Conservation (phyloP, 1,140 invertebrate genomes). For the Ceratosolen solmsi region DNA sequence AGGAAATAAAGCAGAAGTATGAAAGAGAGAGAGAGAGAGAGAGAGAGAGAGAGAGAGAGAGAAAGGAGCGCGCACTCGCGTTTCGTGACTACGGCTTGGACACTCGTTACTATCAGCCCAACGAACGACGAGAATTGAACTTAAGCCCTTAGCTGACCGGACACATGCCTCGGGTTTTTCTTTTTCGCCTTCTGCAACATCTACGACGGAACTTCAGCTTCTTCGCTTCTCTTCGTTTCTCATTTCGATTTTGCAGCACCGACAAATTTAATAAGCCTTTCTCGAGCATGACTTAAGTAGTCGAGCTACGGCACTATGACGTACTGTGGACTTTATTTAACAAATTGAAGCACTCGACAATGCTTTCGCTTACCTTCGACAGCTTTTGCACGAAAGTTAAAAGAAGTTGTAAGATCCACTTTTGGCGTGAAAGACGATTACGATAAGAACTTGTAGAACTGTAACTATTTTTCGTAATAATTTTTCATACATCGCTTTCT, state of each 20-base stretch:
- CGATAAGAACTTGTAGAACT: no score
- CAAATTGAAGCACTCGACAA: neutral
- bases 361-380: neutral
- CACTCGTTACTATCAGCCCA: conserved; percentile 50
- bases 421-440: no score
- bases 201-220: neutral
- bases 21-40: neutral
- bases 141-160: conserved; percentile 41
- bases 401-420: no score
- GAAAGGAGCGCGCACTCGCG: conserved; percentile 23
- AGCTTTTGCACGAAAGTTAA: no score
- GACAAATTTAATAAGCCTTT: conserved; percentile 44
- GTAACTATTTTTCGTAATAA: no score
- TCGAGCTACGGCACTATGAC: neutral
- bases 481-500: no score
- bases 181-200: conserved; percentile 11
- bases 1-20: no score
- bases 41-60: conserved; percentile 28
- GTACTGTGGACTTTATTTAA: neutral
- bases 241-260: neutral
- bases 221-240: neutral
- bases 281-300: neutral
- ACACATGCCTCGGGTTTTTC: conserved; percentile 36
- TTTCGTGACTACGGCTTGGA: conserved; percentile 48
- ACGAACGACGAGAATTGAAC: conserved; percentile 43